Evolutionary conservation across 2,888 invertebrate species (phyloP), one percentile per base, ranked within the genome.

Genomic region (Apantesis nais): DNA sequence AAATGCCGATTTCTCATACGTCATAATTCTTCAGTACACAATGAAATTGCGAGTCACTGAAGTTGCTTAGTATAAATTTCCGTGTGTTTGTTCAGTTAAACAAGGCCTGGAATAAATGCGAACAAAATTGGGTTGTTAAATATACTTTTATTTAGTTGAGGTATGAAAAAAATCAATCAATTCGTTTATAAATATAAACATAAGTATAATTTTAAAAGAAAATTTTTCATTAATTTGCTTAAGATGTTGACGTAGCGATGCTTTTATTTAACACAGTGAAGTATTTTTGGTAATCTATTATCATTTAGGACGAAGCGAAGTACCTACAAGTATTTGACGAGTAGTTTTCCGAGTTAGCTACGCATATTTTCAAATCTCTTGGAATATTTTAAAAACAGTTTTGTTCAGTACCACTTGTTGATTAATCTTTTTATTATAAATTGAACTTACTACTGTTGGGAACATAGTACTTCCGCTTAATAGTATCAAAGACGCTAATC

Each of bases 21-120:
- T 94, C 94, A 94, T 94, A 94, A 94, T 94, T 93, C 93, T 90
- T 93, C 79, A 78, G 90, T 89, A 93, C 89, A 94, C 94, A 94
- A 94, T 93, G 89, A 92, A 94, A 93, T 93, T 93, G 94, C 93
- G 55, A 90, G 85, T 91, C 89, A 88, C 86, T 91, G 58, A 58
- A 58, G 58, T 58, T 58, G 89, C 90, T 92, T 92, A 89, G 89
- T 90, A 84, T 81, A 80, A 79, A 89, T 90, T 88, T 87, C 89
- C 87, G 79, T 83, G 75, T 89, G 85, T 91, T 92, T 91, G 90
- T 85, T 85, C 86, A 77, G 79, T 74, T 83, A 81, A 85, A 86
- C 82, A 84, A 83, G 79, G 73, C 76, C 63, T 67, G 61, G 55
- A 58, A 67, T 63, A 69, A 72, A 73, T 63, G 71, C 64, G 58